Percentiles rank a stretch among this genome's conserved stretches.
phyloP scores from a whole-genome alignment of 2,797 vertebrate species.

The Tragopan temminckii region DNA sequence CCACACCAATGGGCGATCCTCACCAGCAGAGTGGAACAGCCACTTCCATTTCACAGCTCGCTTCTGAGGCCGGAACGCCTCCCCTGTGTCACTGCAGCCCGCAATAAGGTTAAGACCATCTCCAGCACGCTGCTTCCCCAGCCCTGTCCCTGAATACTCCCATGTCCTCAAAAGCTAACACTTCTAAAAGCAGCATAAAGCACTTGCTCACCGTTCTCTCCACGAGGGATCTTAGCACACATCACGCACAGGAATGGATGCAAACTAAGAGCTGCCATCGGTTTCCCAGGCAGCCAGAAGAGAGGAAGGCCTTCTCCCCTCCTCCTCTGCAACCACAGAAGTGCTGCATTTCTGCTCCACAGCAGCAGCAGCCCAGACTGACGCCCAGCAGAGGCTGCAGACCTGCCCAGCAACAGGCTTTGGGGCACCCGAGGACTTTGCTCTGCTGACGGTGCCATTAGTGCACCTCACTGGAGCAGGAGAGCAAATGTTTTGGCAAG shows the following conservation, averaged over 20 bases:
- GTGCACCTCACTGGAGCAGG: not conserved
- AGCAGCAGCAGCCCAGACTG: not conserved
- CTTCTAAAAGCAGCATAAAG: not conserved
- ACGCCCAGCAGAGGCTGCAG: not conserved
- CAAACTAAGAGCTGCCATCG: not conserved
- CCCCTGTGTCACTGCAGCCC: not conserved
- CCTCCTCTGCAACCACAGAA: not conserved
- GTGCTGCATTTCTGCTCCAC: not conserved
- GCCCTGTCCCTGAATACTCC: conserved; percentile 4
- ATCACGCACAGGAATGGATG: not conserved
- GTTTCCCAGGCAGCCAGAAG: not conserved
- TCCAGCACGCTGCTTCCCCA: not conserved
- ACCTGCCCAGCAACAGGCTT: not conserved
- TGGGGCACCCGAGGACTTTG: not conserved
- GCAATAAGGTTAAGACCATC: conserved; percentile 25
- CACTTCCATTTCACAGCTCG: not conserved
- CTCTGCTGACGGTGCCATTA: not conserved
- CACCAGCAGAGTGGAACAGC: conserved; percentile 3
- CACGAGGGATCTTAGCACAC: not conserved
- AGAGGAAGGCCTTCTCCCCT: not conserved
- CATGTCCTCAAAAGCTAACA: not conserved
- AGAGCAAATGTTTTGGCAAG: not conserved
- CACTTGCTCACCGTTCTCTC: not conserved
- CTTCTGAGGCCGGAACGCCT: not conserved
- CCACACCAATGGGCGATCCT: not conserved